A percentile compares a stretch with the other conserved stretches of the same genome.
Evolutionary conservation across 2,888 invertebrate species (phyloP).

Genomic region (Coelinius sp.): DNA sequence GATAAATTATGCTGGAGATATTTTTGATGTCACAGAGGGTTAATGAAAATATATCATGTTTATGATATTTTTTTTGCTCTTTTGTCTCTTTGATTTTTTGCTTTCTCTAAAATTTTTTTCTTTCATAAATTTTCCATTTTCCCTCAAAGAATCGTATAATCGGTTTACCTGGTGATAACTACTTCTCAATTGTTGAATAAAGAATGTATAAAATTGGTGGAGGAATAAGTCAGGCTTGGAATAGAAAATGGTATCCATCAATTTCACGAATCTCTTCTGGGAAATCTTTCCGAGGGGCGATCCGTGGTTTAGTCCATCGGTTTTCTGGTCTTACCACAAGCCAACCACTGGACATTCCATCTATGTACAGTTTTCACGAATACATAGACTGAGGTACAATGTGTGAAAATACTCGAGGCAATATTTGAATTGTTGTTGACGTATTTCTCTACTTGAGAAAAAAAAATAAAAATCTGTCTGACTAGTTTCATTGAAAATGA

Average conservation of each 20-base stretch:
- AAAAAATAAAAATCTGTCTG: too few species aligned
- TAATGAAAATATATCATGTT: background rate
- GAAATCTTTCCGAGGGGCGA: conserved; percentile 41
- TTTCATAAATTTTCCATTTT: too few species aligned
- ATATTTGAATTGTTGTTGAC: conserved; percentile 27
- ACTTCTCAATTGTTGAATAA: conserved; percentile 19
- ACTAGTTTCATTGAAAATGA: too few species aligned
- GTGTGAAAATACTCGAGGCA: conserved; percentile 25
- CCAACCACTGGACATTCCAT: conserved; percentile 10
- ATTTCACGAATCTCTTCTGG: conserved; percentile 47
- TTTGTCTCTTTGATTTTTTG: background rate
- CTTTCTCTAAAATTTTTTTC: too few species aligned
- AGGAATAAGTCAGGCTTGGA: conserved; percentile 14
- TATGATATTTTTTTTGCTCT: background rate
- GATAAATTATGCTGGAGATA: background rate
- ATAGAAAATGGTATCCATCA: conserved; percentile 37
- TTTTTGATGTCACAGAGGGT: background rate
- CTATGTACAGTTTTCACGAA: conserved; percentile 1
- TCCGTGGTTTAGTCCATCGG: conserved; percentile 17
- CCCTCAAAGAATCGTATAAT: background rate
- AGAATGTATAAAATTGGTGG: background rate
- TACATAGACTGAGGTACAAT: conserved; percentile 4
- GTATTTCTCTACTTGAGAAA: too few species aligned
- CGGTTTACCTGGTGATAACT: conserved; percentile 19
- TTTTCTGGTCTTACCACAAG: conserved; percentile 18